Percentiles rank a stretch among this genome's conserved stretches.
phyloP scores from a whole-genome alignment of 2,888 invertebrate genomes.

The Tuta absoluta region DNA sequence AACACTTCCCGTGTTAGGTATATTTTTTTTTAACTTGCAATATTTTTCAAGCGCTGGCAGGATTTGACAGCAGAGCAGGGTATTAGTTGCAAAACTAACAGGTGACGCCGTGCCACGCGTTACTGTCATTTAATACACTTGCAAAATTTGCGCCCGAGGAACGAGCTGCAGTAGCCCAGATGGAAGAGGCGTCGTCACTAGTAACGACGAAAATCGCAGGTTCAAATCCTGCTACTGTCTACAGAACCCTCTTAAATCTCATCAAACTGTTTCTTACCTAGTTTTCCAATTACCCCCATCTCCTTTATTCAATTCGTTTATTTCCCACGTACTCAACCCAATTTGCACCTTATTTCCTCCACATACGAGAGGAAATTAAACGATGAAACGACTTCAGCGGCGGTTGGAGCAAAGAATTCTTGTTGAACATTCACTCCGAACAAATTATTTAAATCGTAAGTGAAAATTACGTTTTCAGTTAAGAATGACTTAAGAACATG shows the following conservation, averaged over 20 bases:
- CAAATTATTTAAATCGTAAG: slow-evolving; percentile 23
- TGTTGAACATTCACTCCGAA: not conserved
- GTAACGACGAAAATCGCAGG: no score
- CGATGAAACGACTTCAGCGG: not conserved
- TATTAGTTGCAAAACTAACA: no score
- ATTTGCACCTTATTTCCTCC: slow-evolving; percentile 19
- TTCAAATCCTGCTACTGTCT: no score
- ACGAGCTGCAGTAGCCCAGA: no score
- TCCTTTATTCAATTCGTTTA: slow-evolving; percentile 21
- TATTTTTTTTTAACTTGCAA: no score
- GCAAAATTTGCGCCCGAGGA: no score
- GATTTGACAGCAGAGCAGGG: no score
- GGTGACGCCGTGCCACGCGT: no score
- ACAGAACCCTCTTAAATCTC: not conserved
- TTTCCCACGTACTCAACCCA: not conserved
- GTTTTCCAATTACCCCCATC: slow-evolving; percentile 27
- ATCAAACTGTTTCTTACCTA: slow-evolving; percentile 13
- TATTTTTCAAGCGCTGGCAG: no score
- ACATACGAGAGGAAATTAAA: not conserved
- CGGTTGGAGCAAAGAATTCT: not conserved
- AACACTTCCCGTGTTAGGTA: no score
- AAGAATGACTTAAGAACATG: not conserved
- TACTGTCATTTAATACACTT: no score
- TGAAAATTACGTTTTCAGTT: slow-evolving; percentile 24
- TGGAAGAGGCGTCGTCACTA: no score